Evolutionary conservation across 2,888 invertebrate genomes (phyloP), one percentile per base, ranked within the genome.

Genomic region (Hirtodrosophila confusa): DNA sequence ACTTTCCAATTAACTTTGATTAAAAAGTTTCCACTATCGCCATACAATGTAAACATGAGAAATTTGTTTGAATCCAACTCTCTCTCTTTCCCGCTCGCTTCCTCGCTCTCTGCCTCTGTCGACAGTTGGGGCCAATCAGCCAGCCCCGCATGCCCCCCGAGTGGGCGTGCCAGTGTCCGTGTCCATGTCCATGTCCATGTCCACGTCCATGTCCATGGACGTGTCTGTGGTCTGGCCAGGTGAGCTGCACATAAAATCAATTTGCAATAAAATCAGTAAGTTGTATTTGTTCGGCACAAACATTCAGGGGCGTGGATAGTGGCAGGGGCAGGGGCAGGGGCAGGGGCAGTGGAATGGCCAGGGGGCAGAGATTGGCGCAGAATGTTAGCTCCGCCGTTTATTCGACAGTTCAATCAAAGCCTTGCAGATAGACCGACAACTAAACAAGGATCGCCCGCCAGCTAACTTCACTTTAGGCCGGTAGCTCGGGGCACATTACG

Each of bases 1-100:
- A 88, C 88, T 84, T 88, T 88, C 86, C 84, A 84, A 84, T 84
- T 84, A 84, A 84, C 88, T 84, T 88, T 88, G 84, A 84, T 84
- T 84, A 84, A 84, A 84, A 84, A 84, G 88, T 84, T 84, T 86
- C 83, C 68, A 84, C 80, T 80, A 80, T 86, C 80, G 86, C 78
- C 80, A 77, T 80, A 86, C 83, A 84, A 84, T 88, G 83, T 88
- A 83, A 83, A 83, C 88, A 83, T 87, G 88, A 86, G 77, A 83
- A 83, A 83, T 83, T 83, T 83, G 83, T 87, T 83, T 83, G 88
- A 87, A 86, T 87, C 79, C 63, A 77, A 75, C 67, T 74, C 48
- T 37, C 50, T 33, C 44, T 7, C 37, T 4, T 17, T 17, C 23
- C 48, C 11, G 9, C 17, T n/a, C 12, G 31, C 7, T 36, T n/a